Percentiles rank a stretch among this genome's conserved stretches.
These are phyloP conservation scores for Ceyx margarethae DNA, from an alignment of 2,113 vertebrate species.

Conservation along the genomic window DNA sequence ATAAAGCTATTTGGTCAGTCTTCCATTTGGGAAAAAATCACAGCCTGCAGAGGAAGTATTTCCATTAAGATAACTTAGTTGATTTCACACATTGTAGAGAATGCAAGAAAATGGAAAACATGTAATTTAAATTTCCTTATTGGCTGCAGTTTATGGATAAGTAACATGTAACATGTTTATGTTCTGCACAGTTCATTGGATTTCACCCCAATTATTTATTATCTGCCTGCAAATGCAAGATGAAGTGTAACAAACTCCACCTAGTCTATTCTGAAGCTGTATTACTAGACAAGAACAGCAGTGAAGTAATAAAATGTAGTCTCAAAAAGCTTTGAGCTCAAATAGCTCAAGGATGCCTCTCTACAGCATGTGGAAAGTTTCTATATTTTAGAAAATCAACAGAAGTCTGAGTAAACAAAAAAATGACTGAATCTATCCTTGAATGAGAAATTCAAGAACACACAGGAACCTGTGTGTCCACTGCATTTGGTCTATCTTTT, in stretches of 20 bases:
- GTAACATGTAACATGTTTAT: background rate
- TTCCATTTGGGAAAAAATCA: background rate
- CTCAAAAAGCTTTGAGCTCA: background rate
- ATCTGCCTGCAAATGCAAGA: background rate
- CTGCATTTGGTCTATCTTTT: background rate
- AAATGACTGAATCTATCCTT: background rate
- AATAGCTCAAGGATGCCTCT: background rate
- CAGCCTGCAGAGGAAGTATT: background rate
- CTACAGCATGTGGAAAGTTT: background rate
- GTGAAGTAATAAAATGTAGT: background rate
- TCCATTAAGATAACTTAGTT: background rate
- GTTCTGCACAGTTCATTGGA: background rate
- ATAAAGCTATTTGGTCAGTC: background rate
- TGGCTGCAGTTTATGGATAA: background rate
- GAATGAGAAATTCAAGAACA: background rate
- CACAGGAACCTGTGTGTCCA: background rate
- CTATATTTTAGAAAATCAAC: background rate
- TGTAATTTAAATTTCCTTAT: background rate
- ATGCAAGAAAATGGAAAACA: background rate
- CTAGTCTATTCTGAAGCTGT: background rate
- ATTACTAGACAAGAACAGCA: background rate
- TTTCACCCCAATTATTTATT: background rate
- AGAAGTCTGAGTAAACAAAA: background rate
- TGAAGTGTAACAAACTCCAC: background rate
- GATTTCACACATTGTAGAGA: background rate